Percentiles rank a stretch among this genome's conserved stretches.
Conservation (phyloP, 1,140 invertebrate species). For the Venustaconcha ellipsiformis region DNA sequence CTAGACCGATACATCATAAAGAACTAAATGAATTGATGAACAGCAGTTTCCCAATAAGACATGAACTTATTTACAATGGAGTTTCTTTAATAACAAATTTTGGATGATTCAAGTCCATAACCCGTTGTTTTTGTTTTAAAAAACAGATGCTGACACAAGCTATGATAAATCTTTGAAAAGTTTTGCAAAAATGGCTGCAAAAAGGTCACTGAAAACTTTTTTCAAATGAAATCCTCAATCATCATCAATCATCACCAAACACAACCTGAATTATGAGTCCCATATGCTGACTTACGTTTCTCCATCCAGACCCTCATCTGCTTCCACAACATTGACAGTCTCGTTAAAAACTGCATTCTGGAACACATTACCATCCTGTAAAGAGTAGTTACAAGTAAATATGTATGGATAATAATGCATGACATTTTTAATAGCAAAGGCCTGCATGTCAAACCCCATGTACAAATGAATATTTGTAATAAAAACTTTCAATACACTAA, state of each 20-base stretch:
- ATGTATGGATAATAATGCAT: too few relatives aligned
- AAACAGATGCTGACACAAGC: too few relatives aligned
- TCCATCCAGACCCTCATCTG: conserved; percentile 96
- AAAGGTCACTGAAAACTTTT: neutral
- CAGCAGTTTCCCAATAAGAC: too few relatives aligned
- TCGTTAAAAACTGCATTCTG: conserved; percentile 98
- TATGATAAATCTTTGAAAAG: neutral
- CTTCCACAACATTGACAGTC: conserved; percentile 96
- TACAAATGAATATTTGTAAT: too few relatives aligned
- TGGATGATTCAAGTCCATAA: too few relatives aligned
- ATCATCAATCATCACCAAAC: neutral
- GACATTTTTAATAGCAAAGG: too few relatives aligned
- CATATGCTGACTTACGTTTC: conserved; percentile 80
- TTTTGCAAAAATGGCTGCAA: neutral
- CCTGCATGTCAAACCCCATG: too few relatives aligned
- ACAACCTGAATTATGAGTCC: neutral
- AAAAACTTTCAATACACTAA: too few relatives aligned
- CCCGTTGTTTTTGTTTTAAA: too few relatives aligned
- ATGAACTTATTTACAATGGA: neutral
- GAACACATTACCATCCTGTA: conserved; percentile 78
- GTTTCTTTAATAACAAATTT: neutral
- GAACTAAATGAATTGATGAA: too few relatives aligned
- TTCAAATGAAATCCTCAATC: neutral
- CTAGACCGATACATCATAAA: too few relatives aligned
- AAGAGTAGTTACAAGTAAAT: conserved; percentile 4